Evolutionary conservation across 1,140 invertebrate species (phyloP).

Genomic region (Phocides pigmalion): DNA sequence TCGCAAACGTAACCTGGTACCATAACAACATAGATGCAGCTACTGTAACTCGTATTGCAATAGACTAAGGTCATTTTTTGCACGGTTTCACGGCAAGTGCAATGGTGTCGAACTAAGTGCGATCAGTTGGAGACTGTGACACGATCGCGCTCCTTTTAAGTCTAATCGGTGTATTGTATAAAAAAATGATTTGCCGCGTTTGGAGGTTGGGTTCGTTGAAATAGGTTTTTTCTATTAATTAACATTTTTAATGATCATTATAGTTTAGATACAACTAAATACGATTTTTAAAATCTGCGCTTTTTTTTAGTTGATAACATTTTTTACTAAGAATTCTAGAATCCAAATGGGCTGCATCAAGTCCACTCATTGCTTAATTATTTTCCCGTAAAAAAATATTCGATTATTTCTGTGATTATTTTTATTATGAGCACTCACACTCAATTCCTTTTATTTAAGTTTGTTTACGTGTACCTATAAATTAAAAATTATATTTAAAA

Average conservation of each 20-base stretch:
- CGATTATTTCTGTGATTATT: too few species aligned
- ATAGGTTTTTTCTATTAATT: slow-evolving; percentile 32
- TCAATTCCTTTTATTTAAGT: too few species aligned
- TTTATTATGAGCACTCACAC: too few species aligned
- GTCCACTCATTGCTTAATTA: too few species aligned
- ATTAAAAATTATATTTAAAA: too few species aligned
- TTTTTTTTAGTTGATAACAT: too few species aligned
- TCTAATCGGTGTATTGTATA: slow-evolving; percentile 47
- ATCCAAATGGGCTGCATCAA: too few species aligned
- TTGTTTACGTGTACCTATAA: too few species aligned
- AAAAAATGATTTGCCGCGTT: slow-evolving; percentile 48
- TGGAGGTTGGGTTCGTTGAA: slow-evolving; percentile 39
- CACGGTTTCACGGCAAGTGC: slow-evolving; percentile 4
- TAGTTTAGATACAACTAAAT: slow-evolving; percentile 19
- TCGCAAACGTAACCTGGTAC: slow-evolving; percentile 14
- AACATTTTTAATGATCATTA: slow-evolving; percentile 25
- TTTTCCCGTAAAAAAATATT: too few species aligned
- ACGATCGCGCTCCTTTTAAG: slow-evolving; percentile 52
- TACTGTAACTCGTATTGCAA: slow-evolving; percentile 30
- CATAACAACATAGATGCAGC: slow-evolving; percentile 41
- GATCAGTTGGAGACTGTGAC: slow-evolving; percentile 43
- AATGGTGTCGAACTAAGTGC: slow-evolving; percentile 22
- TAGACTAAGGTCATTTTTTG: slow-evolving; percentile 38
- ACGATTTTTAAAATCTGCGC: neutral
- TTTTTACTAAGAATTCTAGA: too few species aligned